Evolutionary conservation across 2,797 vertebrate genomes (phyloP).

Genomic region (Alectoris magna): DNA sequence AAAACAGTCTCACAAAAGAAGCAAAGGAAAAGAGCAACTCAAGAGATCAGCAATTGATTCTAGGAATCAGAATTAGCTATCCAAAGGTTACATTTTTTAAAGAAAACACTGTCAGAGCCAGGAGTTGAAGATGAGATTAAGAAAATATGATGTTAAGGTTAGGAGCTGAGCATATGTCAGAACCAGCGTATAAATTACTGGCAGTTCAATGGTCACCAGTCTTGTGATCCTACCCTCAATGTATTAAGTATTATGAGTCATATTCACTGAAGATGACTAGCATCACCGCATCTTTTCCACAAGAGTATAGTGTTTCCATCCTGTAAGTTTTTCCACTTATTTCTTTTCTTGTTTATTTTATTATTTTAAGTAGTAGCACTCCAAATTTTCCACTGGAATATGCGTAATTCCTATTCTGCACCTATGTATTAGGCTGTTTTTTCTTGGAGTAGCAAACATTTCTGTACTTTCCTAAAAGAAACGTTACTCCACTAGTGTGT

Average conservation of each 20-base stretch:
- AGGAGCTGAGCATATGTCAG: accelerated
- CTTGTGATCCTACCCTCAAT: background rate
- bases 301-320: background rate
- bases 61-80: background rate
- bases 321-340: background rate
- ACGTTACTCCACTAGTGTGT: background rate
- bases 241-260: background rate
- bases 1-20: accelerated
- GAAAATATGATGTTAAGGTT: background rate
- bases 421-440: background rate
- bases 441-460: background rate
- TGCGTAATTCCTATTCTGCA: background rate
- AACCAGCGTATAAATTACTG: background rate
- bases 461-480: background rate
- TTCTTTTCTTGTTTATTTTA: background rate
- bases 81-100: background rate
- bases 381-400: background rate
- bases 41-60: background rate
- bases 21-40: background rate
- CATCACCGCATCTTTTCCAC: background rate
- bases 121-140: background rate
- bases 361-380: background rate
- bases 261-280: background rate
- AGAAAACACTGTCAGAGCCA: background rate
- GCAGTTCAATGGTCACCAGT: background rate